phyloP scores from a whole-genome alignment of 1,140 invertebrate species.

The Drosophila kohkoa region DNA sequence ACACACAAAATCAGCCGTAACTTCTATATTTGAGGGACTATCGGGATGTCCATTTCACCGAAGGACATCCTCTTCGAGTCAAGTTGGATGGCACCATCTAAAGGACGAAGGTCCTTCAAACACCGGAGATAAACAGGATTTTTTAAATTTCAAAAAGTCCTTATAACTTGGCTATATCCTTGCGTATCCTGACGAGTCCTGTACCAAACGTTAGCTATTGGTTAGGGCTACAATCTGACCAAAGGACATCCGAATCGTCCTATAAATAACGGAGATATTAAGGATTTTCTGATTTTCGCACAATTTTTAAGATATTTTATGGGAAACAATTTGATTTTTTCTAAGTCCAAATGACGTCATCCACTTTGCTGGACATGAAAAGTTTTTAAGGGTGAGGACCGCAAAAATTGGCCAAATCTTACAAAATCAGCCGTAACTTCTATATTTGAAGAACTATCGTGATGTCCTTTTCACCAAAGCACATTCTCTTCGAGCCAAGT shows the following conservation, averaged over 20 bases:
- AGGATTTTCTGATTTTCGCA: not conserved
- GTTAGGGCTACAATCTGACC: not conserved
- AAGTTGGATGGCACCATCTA: not conserved
- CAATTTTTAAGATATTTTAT: not conserved
- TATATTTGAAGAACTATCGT: not conserved
- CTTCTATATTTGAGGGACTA: not conserved
- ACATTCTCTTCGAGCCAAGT: not conserved
- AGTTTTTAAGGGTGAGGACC: not conserved
- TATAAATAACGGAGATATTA: not conserved
- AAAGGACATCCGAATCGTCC: not conserved
- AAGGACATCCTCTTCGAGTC: not conserved
- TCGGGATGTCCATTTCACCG: not conserved
- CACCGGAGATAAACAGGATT: not conserved
- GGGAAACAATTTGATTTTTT: not conserved
- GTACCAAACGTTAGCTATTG: not conserved
- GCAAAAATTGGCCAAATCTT: not conserved
- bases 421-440: not conserved
- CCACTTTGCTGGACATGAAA: not conserved
- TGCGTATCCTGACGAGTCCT: not conserved
- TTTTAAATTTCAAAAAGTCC: not conserved
- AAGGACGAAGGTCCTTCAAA: not conserved
- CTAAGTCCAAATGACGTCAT: not conserved
- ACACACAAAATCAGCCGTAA: not conserved
- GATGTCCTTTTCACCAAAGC: not conserved
- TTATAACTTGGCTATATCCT: not conserved